Percentiles rank a stretch among this genome's conserved stretches.
phyloP scores from a whole-genome alignment of 2,888 invertebrate species.

The Nineta flava region DNA sequence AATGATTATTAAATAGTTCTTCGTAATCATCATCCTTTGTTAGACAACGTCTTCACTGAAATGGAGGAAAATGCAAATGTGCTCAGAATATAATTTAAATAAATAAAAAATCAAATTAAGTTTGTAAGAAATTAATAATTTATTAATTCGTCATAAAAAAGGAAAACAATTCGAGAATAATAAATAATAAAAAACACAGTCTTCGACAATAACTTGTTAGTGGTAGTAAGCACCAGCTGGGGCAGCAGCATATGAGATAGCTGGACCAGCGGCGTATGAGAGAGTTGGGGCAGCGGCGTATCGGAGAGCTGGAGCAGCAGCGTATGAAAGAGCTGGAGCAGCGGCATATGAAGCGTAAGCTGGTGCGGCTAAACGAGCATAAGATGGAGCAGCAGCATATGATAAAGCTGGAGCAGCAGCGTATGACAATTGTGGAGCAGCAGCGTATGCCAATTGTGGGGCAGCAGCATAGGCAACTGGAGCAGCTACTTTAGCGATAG shows the following conservation, averaged over 20 bases:
- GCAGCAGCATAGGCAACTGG: constrained; percentile 17
- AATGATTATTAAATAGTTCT: no score
- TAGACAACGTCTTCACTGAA: no score
- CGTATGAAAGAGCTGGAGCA: neutral
- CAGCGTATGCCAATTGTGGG: constrained; percentile 9
- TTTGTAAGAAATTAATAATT: neutral
- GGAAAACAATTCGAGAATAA: neutral
- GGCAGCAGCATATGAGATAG: neutral
- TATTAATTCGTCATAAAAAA: neutral
- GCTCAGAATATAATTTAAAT: neutral
- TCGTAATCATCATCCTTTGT: no score
- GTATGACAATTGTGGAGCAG: no score
- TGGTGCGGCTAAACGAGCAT: constrained; percentile 10
- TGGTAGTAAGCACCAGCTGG: constrained; percentile 3
- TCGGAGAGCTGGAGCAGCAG: neutral
- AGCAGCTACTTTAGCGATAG: constrained; percentile 6
- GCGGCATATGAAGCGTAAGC: constrained; percentile 10
- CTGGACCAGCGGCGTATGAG: neutral
- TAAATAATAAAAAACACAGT: constrained; percentile 1
- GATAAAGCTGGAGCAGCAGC: constrained; percentile 8
- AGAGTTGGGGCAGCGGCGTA: neutral
- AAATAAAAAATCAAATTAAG: neutral
- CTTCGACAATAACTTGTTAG: constrained; percentile 6
- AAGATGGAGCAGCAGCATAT: constrained; percentile 7
- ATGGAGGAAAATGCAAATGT: neutral